Base-by-base conservation (phyloP, 2,113 vertebrate species). In the Puma concolor region DNA sequence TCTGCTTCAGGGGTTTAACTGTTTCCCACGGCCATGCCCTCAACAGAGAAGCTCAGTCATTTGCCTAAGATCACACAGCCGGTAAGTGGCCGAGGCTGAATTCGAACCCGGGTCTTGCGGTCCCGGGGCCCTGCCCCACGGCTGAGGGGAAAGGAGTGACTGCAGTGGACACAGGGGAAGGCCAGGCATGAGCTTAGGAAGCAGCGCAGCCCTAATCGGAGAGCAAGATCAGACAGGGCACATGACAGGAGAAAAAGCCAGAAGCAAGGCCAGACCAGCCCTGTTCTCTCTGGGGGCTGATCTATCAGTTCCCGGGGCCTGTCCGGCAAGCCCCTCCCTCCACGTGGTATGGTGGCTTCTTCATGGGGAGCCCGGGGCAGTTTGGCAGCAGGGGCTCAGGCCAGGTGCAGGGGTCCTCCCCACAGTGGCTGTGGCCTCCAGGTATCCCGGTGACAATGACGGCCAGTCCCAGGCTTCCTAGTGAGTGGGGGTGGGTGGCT, bases 111-210 rank as follows among this genome's bases (percentile, higher is more conserved):
- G 66, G 19, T 44, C 69, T 29, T 48, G 17, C 9, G 44, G 57
- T 52, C 74, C 52, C 87, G 10, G 57, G 31, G n/a, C 38, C 33
- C 69, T 23, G 44, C 50, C 23, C 21, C 12, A 36, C 17, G 0
- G 4, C 52, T 74, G 29, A 13, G 76, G 23, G 57, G 69, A 88
- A 7, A 10, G 64, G 67, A 31, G 4, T 1, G 9, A n/a, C 44
- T 9, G 9, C 31, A 2, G 54, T 0, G 2, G 16, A 17, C 15
- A 0, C 12, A 16, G 64, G 48, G 48, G 4, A 4, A 4, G 48
- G 14, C 1, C n/a, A 41, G 21, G 63, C 36, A 4, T 0, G 13
- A 69, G 64, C 89, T 27, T 9, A 54, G 23, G 10, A n/a, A 31
- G 72, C 80, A 3, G 4, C 9, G 38, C 21, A 5, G 57, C 50